Base-by-base conservation (phyloP, 1,140 invertebrate genomes). In the Chrysomallon squamiferum region DNA sequence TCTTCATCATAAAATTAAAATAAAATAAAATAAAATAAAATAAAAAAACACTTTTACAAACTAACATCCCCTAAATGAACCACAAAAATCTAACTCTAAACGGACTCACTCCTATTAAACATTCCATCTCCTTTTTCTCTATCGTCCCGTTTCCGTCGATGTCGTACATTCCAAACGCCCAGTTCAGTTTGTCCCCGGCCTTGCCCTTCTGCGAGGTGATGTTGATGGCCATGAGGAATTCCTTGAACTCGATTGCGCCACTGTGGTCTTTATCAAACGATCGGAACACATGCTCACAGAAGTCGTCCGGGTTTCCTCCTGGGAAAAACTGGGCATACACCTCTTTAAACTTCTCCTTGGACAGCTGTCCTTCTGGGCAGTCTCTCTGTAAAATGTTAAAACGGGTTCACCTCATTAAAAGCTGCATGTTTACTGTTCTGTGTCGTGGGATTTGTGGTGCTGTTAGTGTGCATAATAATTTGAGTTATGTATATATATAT, bases 221-320 rank as follows among this genome's bases (percentile, higher is more conserved):
- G 87, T 98, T 97, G 83, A 99, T 98, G 75, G 97, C 97, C 83
- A 84, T 57, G 18, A 82, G 69, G 66, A 84, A 85, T 66, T 85
- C 85, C 60, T 85, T 87, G 68, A 87, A 86, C 66, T 86, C 84
- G 59, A 86, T 86, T 69, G 82, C 82, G 1, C 83, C 97, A 87
- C 97, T 97, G 88, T 97, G 96, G 87, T 99, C 97, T 91, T 96
- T 96, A 85, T 98, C 96, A 86, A 99, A 99, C 88, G 97, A 98
- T 75, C 97, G 90, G 86, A 99, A 99, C 18, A 99, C 96, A 85
- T 99, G 97, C 81, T 98, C 95, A 85, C 97, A 99, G 87, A 99
- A 99, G 86, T 97, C 95, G 84, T 98, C 95, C 25, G 97, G 97
- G 82, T 98, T 96, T 60, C 97, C 96, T 78, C 93, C 95, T 13